These are phyloP conservation scores for Drosophila koepferae DNA, from an alignment of 2,888 invertebrate species.

Conservation along the genomic window DNA sequence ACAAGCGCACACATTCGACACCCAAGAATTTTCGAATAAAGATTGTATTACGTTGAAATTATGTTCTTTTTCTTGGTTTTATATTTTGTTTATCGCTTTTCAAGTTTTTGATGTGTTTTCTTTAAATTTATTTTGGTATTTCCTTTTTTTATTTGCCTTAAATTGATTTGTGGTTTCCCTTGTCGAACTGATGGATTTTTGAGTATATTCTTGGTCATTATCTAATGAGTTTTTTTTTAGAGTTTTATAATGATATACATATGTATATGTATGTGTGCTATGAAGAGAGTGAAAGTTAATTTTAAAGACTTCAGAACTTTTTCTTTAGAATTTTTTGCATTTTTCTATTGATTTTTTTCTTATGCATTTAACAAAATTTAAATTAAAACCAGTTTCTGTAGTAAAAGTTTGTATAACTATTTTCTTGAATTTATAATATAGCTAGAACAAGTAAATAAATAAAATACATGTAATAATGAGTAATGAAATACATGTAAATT, in stretches of 20 bases:
- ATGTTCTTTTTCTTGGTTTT: conserved; percentile 26
- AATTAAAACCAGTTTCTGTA: too few species aligned
- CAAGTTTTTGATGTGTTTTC: conserved; percentile 9
- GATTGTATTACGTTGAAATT: conserved; percentile 46
- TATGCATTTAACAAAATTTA: too few species aligned
- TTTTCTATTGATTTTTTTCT: too few species aligned
- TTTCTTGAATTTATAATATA: too few species aligned
- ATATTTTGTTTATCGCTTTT: conserved; percentile 14
- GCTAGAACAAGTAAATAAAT: too few species aligned
- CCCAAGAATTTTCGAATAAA: conserved; percentile 28
- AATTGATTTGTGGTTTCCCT: conserved; percentile 45
- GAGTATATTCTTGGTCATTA: not conserved
- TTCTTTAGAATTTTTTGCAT: too few species aligned
- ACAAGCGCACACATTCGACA: conserved; percentile 16
- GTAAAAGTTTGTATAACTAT: too few species aligned
- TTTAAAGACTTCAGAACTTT: not conserved
- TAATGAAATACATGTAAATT: too few species aligned
- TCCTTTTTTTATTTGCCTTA: not conserved
- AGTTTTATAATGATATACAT: not conserved
- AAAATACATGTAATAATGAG: too few species aligned
- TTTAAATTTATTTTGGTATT: conserved; percentile 6
- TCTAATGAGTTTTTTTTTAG: not conserved
- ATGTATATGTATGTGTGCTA: not conserved
- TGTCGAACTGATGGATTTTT: conserved; percentile 6
- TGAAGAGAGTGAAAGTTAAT: not conserved